Evolutionary conservation across 2,113 vertebrate genomes (phyloP).

Genomic region (western clawed frog (Xenopus tropicalis)): DNA sequence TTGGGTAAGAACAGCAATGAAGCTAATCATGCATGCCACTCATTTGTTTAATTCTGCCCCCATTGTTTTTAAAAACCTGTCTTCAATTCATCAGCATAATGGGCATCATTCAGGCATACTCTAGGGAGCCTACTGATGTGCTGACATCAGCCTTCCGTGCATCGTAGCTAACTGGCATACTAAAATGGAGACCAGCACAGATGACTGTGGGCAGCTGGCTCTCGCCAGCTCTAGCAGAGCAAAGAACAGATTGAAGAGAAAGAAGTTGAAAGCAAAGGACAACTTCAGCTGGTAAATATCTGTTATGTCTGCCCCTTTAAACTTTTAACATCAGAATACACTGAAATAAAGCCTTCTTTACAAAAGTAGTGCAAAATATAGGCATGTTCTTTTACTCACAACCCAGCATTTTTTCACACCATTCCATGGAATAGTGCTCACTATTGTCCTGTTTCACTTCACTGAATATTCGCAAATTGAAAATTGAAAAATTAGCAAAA

Average conservation of each 20-base stretch:
- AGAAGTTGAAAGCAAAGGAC: slow-evolving; percentile 4
- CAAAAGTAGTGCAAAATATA: too few relatives aligned
- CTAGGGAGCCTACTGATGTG: slow-evolving; percentile 41
- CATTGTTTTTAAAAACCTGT: slow-evolving; percentile 46
- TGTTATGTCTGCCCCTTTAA: slow-evolving; percentile 27
- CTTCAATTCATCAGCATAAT: slow-evolving; percentile 40
- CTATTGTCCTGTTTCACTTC: too few relatives aligned
- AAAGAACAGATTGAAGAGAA: slow-evolving; percentile 32
- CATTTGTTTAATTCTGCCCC: slow-evolving; percentile 46
- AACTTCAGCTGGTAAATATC: slow-evolving; percentile 40
- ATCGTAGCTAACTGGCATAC: slow-evolving; percentile 27
- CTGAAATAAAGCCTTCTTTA: too few relatives aligned
- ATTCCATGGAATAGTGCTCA: too few relatives aligned
- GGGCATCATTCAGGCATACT: slow-evolving; percentile 39
- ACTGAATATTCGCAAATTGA: too few relatives aligned
- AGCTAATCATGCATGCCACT: slow-evolving; percentile 40
- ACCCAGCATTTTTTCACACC: too few relatives aligned
- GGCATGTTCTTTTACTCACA: too few relatives aligned
- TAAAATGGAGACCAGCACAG: slow-evolving; percentile 37
- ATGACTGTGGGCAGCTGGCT: slow-evolving; percentile 40
- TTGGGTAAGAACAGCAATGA: slow-evolving; percentile 36
- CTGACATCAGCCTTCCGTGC: slow-evolving; percentile 41
- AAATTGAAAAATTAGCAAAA: too few relatives aligned
- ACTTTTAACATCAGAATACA: slow-evolving; percentile 3
- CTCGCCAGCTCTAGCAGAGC: slow-evolving; percentile 15